phyloP scores from a whole-genome alignment of 1,140 invertebrate species.

The Physella acuta region DNA sequence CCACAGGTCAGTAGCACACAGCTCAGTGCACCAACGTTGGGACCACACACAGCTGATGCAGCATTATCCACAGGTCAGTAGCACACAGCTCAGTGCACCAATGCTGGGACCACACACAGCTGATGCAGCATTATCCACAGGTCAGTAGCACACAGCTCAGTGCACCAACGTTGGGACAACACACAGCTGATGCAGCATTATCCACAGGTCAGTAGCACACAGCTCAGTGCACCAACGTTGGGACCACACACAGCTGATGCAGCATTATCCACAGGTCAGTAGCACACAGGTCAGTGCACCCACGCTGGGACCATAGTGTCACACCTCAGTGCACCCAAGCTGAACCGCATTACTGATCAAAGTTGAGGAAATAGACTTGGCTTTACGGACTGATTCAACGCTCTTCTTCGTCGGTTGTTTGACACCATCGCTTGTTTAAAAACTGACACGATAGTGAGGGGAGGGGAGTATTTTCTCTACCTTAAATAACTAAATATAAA shows the following conservation, averaged over 20 bases:
- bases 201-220: constrained; percentile 13
- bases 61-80: constrained; percentile 25
- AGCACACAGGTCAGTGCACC: background rate
- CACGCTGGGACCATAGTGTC: background rate
- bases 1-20: constrained; percentile 24
- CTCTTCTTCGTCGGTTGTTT: too few relatives aligned
- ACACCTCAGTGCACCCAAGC: background rate
- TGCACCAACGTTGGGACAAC: background rate
- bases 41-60: constrained; percentile 10
- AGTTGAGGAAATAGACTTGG: too few relatives aligned
- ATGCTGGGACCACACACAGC: background rate
- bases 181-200: constrained; percentile 24
- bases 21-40: background rate
- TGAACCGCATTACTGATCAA: background rate
- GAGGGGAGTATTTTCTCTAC: background rate
- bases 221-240: constrained; percentile 32
- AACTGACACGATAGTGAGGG: too few relatives aligned
- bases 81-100: background rate
- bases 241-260: constrained; percentile 19
- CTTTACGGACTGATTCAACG: too few relatives aligned
- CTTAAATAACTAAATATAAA: background rate
- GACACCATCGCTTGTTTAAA: too few relatives aligned
- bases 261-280: constrained; percentile 26
- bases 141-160: background rate
- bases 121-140: constrained; percentile 29